Base-by-base conservation (phyloP, 2,797 vertebrate genomes). In the Brotogeris chrysoptera region DNA sequence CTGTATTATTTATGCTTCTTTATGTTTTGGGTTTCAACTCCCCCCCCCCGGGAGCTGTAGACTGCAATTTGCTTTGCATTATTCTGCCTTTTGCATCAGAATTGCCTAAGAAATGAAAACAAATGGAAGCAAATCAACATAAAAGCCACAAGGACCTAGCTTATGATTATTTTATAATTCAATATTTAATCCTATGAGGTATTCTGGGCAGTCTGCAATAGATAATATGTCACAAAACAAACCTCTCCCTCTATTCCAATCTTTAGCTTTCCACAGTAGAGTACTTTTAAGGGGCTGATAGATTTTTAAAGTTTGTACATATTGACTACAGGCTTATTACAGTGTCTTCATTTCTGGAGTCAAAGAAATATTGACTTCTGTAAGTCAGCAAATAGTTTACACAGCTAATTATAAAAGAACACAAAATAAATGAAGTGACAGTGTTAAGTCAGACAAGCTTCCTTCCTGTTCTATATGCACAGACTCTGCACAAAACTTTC, bases 91-190 rank as follows among this genome's bases (percentile, higher is more conserved):
- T 94, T 76, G 41, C 80, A 91, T 74, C 52, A 96, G 86, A 94
- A 92, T 59, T 92, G 66, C 80, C 38, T 47, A 81, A 80, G 88
- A 90, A 96, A 94, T 86, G 92, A 90, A 94, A 92, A 95, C 80
- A 94, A 96, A 96, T 96, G 71, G 79, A 80, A 93, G 84, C 39
- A 91, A 92, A 95, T 83, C 93, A 93, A 94, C 41, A 91, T 72
- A 92, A 85, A 95, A 91, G 39, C 49, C 43, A 91, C 39, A 53
- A 93, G 38, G 39, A 89, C 24, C 49, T 65, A 49, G 57, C 59
- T 80, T 83, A 86, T 76, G 44, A 88, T 91, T 92, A 92, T 90
- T 91, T 94, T 86, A 78, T 80, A 80, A 93, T 90, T 88, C 80
- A 92, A 90, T 93, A 90, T 90, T 90, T 92, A 94, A 71, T 80